These are phyloP conservation scores for Thalpophila matura DNA, from an alignment of 2,888 invertebrate genomes.

Conservation along the genomic window DNA sequence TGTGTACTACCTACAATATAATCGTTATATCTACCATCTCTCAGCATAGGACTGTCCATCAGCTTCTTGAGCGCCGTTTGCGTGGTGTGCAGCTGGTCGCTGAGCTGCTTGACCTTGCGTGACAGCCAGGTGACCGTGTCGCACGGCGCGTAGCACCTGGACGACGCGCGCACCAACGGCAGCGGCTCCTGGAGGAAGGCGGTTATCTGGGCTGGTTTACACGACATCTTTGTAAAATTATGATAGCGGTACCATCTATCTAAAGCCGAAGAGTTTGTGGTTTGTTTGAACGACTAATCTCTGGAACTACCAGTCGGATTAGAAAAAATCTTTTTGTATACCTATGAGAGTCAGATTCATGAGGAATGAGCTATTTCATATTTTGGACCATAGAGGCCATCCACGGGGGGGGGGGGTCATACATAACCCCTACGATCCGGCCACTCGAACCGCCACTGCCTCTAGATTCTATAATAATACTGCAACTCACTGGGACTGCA, in stretches of 20 bases:
- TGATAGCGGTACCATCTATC: not conserved
- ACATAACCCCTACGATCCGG: too few species aligned
- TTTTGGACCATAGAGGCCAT: too few species aligned
- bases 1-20: too few species aligned
- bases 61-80: constrained; percentile 86
- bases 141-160: constrained; percentile 92
- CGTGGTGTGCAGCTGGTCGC: constrained; percentile 88
- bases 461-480: too few species aligned
- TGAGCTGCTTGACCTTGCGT: constrained; percentile 88
- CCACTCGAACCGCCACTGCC: too few species aligned
- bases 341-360: too few species aligned
- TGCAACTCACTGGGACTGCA: constrained; percentile 73
- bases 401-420: too few species aligned
- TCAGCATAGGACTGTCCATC: constrained; percentile 76
- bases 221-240: constrained; percentile 11
- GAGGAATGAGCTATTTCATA: too few species aligned
- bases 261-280: too few species aligned
- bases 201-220: constrained; percentile 53
- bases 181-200: constrained; percentile 77
- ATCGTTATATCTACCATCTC: constrained; percentile 66
- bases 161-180: constrained; percentile 83
- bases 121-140: constrained; percentile 91
- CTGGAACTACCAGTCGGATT: too few species aligned
- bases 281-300: too few species aligned
- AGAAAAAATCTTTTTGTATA: too few species aligned